These are phyloP conservation scores for Chouioia cunea DNA, from an alignment of 2,888 invertebrate species.

Conservation along the genomic window DNA sequence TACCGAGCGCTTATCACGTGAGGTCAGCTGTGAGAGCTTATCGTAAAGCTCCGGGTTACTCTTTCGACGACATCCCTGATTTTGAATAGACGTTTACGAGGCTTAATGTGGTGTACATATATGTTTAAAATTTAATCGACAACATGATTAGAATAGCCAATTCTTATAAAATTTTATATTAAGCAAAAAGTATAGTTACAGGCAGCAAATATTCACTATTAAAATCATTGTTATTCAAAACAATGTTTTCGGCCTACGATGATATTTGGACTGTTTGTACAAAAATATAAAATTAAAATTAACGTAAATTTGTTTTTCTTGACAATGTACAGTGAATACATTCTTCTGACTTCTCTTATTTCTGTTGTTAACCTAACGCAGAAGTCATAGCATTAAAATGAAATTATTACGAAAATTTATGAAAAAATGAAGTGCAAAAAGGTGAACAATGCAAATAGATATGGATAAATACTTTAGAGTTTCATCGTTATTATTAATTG, in stretches of 20 bases:
- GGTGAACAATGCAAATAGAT: no score
- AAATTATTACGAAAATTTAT: no score
- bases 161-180: no score
- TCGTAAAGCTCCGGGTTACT: slow-evolving; percentile 85
- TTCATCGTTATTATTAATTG: slow-evolving; percentile 31
- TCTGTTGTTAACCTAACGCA: no score
- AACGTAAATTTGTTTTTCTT: slow-evolving; percentile 16
- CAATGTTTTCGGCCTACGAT: slow-evolving; percentile 19
- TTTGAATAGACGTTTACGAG: slow-evolving; percentile 71
- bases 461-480: no score
- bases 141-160: no score
- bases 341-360: slow-evolving; percentile 33
- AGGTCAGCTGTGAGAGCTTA: slow-evolving; percentile 89
- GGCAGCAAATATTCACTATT: no score
- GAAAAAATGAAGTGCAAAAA: no score
- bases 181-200: no score
- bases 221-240: slow-evolving; percentile 4
- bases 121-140: no score
- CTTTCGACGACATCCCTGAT: slow-evolving; percentile 90
- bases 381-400: no score
- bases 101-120: no score
- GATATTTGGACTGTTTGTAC: slow-evolving; percentile 10
- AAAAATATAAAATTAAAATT: neutral
- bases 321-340: slow-evolving; percentile 30
- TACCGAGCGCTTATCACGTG: slow-evolving; percentile 92